Base-by-base conservation (phyloP, 2,113 vertebrate genomes). In the Quiscalus mexicanus region DNA sequence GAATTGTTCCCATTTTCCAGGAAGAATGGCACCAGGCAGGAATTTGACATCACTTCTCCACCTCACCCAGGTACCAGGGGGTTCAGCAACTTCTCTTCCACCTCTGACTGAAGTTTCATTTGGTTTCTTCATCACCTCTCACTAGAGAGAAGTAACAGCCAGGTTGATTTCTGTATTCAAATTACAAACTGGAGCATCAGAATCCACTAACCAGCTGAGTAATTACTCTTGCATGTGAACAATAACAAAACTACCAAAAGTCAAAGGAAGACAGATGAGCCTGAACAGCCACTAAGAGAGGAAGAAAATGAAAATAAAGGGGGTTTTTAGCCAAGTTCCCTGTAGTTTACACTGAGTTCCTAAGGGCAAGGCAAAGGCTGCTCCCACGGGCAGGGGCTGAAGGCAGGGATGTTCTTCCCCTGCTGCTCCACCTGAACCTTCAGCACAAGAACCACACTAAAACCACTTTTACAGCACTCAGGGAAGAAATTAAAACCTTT, bases 231-330 rank as follows among this genome's bases (percentile, higher is more conserved):
- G 25, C 28, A 17, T 42, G 44, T 8, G 70, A 91, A 69, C 70
- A 62, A 39, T 14, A 76, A 85, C 41, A 58, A 19, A 69, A 71
- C 17, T 4, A 52, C 22, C 65, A 56, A 15, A 75, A 76, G 58
- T 33, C 78, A 67, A 55, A 78, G 35, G 52, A 67, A 47, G 39
- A 74, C 74, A 50, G 58, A 68, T 37, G 63, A 92, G 41, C 28
- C 24, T 44, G 24, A 71, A 33, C 0, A 0, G 41, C 23, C 4
- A 1, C 16, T 6, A 28, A 42, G 18, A 31, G 52, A 52, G 60
- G 17, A 28, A 78, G 31, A 27, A 67, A 73, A 69, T 65, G 0
- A 24, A 74, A 79, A 65, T 19, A n/a, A 79, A 15, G 0, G 0
- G 17, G 31, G 15, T 8, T 84, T 87, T 85, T 11, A 52, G 42